Evolutionary conservation across 2,888 invertebrate genomes (phyloP).

Genomic region (Phengaris arion): DNA sequence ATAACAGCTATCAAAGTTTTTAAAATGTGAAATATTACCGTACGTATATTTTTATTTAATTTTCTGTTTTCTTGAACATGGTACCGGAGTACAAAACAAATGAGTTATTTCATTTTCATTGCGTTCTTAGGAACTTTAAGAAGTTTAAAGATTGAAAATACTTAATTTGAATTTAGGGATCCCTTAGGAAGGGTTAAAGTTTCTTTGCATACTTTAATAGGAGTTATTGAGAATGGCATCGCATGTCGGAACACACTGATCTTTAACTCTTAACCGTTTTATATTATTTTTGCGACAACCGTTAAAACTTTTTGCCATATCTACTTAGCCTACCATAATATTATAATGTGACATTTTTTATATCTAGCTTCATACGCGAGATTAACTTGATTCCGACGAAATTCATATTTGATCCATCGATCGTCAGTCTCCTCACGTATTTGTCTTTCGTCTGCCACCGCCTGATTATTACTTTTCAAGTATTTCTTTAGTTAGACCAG

Average conservation of each 20-base stretch:
- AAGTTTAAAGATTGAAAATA: too few species aligned
- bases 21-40: too few species aligned
- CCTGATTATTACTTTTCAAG: slow-evolving; percentile 68
- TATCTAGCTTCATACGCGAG: slow-evolving; percentile 44
- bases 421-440: slow-evolving; percentile 65
- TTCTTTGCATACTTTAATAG: too few species aligned
- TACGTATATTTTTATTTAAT: too few species aligned
- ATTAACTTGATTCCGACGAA: slow-evolving; percentile 61
- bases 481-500: slow-evolving; percentile 47
- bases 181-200: too few species aligned
- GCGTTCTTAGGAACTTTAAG: too few species aligned
- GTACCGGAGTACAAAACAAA: too few species aligned
- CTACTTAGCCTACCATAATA: not conserved
- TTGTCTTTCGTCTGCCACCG: slow-evolving; percentile 65
- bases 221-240: too few species aligned
- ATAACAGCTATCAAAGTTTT: too few species aligned
- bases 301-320: not conserved
- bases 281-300: not conserved
- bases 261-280: not conserved
- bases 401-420: slow-evolving; percentile 45
- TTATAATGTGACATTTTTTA: not conserved
- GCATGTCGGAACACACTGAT: not conserved
- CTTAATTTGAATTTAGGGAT: too few species aligned
- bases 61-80: too few species aligned
- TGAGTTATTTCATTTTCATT: too few species aligned